Evolutionary conservation across 2,113 vertebrate genomes (phyloP).

Genomic region (Hoplias malabaricus): DNA sequence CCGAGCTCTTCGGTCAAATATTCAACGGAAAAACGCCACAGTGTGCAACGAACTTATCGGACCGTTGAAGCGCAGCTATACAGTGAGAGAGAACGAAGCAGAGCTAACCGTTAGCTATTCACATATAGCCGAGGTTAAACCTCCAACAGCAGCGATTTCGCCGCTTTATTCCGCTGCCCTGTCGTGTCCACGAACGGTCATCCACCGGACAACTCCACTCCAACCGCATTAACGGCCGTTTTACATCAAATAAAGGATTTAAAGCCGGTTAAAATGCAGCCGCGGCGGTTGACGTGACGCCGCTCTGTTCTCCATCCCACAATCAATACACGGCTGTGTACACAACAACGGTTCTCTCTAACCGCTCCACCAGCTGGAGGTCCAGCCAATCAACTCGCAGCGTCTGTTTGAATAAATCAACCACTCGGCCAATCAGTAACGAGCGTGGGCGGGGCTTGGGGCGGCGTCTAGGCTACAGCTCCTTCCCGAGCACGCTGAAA

Average conservation of each 20-base stretch:
- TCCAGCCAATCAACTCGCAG: constrained; percentile 67
- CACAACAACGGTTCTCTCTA: constrained; percentile 38
- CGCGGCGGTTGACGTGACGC: constrained; percentile 1
- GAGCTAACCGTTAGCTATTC: constrained; percentile 8
- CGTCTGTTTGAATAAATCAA: constrained; percentile 67
- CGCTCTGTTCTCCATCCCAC: constrained; percentile 21
- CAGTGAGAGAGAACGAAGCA: background rate
- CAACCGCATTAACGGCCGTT: too few species aligned
- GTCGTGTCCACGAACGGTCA: background rate
- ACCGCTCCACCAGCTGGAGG: constrained; percentile 42
- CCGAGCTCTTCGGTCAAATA: constrained; percentile 5
- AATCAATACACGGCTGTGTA: constrained; percentile 41
- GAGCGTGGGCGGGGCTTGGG: constrained; percentile 55
- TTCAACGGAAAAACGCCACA: too few species aligned
- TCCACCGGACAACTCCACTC: background rate
- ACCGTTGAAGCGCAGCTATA: background rate
- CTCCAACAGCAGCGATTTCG: background rate
- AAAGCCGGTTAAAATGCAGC: constrained; percentile 12
- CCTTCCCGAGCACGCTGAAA: constrained; percentile 60
- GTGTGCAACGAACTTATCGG: background rate
- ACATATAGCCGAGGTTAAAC: background rate
- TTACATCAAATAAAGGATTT: background rate
- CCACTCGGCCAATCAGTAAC: constrained; percentile 62
- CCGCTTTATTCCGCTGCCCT: background rate
- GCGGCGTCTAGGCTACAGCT: constrained; percentile 52